Evolutionary conservation across 2,888 invertebrate species (phyloP).

Genomic region (Seira ritae): DNA sequence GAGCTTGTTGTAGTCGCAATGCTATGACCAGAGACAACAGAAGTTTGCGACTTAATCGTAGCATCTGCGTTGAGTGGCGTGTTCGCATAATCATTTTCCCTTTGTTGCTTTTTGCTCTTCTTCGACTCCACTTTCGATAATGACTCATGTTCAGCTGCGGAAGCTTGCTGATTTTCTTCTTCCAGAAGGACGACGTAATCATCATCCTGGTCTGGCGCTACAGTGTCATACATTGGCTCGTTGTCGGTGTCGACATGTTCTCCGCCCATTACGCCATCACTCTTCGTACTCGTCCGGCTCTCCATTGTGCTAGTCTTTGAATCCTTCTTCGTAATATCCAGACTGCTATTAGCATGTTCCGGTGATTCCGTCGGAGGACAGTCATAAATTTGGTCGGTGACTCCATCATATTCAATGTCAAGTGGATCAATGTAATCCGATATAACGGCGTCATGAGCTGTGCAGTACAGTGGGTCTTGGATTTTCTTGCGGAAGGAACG

Average conservation of each 20-base stretch:
- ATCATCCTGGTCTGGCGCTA: conserved; percentile 78
- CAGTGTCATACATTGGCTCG: conserved; percentile 78
- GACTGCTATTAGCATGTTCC: conserved; percentile 36
- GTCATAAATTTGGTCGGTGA: conserved; percentile 72
- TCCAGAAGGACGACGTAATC: conserved; percentile 83
- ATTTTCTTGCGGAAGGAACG: conserved; percentile 64
- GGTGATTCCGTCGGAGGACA: conserved; percentile 69
- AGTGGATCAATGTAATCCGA: conserved; percentile 72
- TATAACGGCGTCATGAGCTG: conserved; percentile 65
- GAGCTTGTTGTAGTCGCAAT: conserved; percentile 73
- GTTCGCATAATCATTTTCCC: conserved; percentile 63
- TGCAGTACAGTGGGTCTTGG: conserved; percentile 53
- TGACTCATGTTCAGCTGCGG: conserved; percentile 61
- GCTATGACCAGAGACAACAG: conserved; percentile 74
- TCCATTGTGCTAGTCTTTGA: conserved; percentile 59
- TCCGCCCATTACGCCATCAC: not conserved
- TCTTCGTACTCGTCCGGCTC: conserved; percentile 52
- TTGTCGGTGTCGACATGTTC: conserved; percentile 57
- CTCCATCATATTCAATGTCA: conserved; percentile 70
- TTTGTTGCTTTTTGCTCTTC: conserved; percentile 36
- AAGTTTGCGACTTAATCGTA: conserved; percentile 74
- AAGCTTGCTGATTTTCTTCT: conserved; percentile 66
- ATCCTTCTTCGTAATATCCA: conserved; percentile 52
- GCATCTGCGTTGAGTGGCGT: conserved; percentile 60
- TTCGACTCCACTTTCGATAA: conserved; percentile 60